A percentile compares a stretch with the other conserved stretches of the same genome.
These are phyloP conservation scores for Notolepis coatsorum DNA, from an alignment of 2,797 vertebrate genomes.

Conservation along the genomic window DNA sequence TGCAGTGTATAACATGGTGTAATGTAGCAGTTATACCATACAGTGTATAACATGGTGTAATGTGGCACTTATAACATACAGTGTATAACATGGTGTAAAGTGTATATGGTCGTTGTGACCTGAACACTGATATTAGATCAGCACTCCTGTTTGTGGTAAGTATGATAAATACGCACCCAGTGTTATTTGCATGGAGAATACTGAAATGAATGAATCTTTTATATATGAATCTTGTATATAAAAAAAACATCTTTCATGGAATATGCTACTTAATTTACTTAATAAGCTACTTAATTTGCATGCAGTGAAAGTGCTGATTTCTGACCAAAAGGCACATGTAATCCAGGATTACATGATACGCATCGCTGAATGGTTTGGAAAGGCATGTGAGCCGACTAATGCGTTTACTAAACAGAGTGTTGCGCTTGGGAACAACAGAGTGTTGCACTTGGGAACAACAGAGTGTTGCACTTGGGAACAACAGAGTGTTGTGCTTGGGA, in stretches of 20 bases:
- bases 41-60: too few species aligned
- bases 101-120: too few species aligned
- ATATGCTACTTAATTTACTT: too few species aligned
- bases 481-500: slow-evolving; percentile 6
- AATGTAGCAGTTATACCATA: too few species aligned
- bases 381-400: slow-evolving; percentile 57
- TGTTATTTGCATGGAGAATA: slow-evolving; percentile 36
- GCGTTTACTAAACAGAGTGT: slow-evolving; percentile 12
- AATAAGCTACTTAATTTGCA: too few species aligned
- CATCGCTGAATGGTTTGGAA: slow-evolving; percentile 16
- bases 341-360: slow-evolving; percentile 63
- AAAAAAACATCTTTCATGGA: too few species aligned
- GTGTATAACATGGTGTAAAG: too few species aligned
- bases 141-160: slow-evolving; percentile 8
- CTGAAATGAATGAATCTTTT: too few species aligned
- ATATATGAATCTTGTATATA: too few species aligned
- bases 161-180: slow-evolving; percentile 35
- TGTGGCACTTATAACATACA: too few species aligned
- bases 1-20: too few species aligned
- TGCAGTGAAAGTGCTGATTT: slow-evolving; percentile 20
- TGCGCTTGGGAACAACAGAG: slow-evolving; percentile 2
- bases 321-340: slow-evolving; percentile 49
- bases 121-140: not conserved
- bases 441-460: too few species aligned
- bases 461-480: slow-evolving; percentile 8